Percentiles rank a stretch among this genome's conserved stretches.
These are phyloP conservation scores for Podargus strigoides DNA, from an alignment of 2,797 vertebrate genomes.

Conservation along the genomic window DNA sequence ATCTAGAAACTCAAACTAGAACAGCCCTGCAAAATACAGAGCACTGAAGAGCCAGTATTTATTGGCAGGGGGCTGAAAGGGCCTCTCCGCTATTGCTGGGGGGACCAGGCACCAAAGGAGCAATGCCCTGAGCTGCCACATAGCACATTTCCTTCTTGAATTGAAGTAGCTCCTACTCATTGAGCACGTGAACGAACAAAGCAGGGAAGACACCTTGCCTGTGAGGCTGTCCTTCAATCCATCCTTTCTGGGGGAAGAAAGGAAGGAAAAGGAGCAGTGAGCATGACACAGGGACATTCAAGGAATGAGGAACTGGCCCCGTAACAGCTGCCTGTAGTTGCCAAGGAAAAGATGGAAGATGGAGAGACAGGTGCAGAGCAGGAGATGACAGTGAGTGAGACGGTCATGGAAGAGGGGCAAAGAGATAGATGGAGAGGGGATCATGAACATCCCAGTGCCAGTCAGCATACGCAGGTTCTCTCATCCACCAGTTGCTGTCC, in stretches of 20 bases:
- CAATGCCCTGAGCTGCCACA: background rate
- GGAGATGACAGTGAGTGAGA: background rate
- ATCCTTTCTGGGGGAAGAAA: constrained; percentile 74
- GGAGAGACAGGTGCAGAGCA: background rate
- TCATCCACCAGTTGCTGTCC: constrained; percentile 85
- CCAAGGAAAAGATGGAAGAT: background rate
- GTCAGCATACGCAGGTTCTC: constrained; percentile 20
- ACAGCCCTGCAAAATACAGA: background rate
- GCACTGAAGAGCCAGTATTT: background rate
- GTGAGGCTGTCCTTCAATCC: constrained; percentile 81
- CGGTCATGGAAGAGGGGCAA: background rate
- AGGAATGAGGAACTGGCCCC: background rate
- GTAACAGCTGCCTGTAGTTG: background rate
- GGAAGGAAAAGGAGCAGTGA: background rate
- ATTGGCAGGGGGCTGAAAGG: background rate
- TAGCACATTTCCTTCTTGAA: background rate
- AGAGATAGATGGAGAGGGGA: background rate
- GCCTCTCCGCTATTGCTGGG: background rate
- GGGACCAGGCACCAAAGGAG: background rate
- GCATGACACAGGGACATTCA: background rate
- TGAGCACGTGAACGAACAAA: constrained; percentile 79
- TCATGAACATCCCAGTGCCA: fast-evolving
- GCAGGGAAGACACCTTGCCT: constrained; percentile 82
- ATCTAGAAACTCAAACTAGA: background rate
- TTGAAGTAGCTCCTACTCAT: constrained; percentile 53